Conservation (phyloP, 2,888 invertebrate genomes). For the Loripinus fragilis region DNA sequence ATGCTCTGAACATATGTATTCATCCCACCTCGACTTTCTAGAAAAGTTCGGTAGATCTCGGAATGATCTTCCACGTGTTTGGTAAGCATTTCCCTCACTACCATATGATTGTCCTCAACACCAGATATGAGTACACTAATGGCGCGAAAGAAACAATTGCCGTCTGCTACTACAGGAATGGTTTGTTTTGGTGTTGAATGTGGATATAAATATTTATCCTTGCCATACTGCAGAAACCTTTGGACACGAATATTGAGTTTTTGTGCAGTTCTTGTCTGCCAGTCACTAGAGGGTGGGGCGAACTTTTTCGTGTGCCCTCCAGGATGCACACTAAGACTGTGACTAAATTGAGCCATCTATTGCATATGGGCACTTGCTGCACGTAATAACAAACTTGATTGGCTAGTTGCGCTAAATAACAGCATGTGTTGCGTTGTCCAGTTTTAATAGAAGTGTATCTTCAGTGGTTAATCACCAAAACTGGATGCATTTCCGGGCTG, state of each 20-base stretch:
- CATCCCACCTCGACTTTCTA: constrained; percentile 68
- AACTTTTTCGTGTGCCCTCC: constrained; percentile 50
- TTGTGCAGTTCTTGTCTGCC: constrained; percentile 58
- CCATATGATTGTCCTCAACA: constrained; percentile 63
- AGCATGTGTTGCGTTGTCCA: no score
- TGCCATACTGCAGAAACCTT: constrained; percentile 56
- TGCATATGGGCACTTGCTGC: no score
- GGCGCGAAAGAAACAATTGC: constrained; percentile 71
- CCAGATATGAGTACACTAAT: constrained; percentile 64
- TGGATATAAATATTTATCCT: constrained; percentile 53
- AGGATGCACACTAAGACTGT: constrained; percentile 26
- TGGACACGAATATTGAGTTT: constrained; percentile 49
- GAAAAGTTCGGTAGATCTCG: constrained; percentile 65
- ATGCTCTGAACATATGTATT: constrained; percentile 63
- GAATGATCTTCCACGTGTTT: constrained; percentile 63
- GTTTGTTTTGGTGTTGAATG: constrained; percentile 58
- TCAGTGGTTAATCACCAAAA: no score
- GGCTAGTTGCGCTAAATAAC: no score
- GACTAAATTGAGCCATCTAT: constrained; percentile 19
- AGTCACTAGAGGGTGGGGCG: constrained; percentile 52
- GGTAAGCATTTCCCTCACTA: constrained; percentile 59
- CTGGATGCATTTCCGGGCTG: no score
- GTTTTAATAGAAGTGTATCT: no score
- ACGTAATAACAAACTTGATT: no score
- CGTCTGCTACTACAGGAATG: constrained; percentile 58